Conservation (phyloP, 1,140 invertebrate species). For the Bombus sylvicola region DNA sequence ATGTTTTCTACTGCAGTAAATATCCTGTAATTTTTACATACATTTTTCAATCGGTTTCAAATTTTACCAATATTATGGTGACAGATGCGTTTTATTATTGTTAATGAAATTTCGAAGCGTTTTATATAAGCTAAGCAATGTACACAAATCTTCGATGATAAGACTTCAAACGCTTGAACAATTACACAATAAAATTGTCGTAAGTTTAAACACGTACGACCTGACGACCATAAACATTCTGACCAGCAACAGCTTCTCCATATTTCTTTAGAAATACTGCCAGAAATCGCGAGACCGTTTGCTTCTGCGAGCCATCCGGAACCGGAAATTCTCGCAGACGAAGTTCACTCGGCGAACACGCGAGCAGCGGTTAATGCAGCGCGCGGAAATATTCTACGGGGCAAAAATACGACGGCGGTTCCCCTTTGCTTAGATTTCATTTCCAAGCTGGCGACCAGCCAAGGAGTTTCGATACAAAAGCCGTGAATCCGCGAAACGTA, state of each 20-base stretch:
- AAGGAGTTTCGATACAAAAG: constrained; percentile 38
- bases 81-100: too few species aligned
- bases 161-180: too few species aligned
- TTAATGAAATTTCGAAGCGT: too few species aligned
- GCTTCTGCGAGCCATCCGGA: neutral
- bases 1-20: too few species aligned
- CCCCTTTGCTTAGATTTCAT: constrained; percentile 35
- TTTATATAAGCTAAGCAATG: too few species aligned
- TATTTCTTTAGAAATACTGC: constrained; percentile 10
- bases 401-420: constrained; percentile 17
- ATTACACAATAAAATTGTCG: too few species aligned
- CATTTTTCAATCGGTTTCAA: too few species aligned
- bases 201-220: neutral
- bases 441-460: constrained; percentile 26
- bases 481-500: constrained; percentile 3
- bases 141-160: too few species aligned
- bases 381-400: constrained; percentile 18
- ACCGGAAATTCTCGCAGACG: constrained; percentile 16
- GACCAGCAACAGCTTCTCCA: constrained; percentile 14
- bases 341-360: constrained; percentile 5
- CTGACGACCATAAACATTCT: neutral
- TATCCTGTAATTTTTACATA: too few species aligned
- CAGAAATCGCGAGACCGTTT: neutral
- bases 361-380: constrained; percentile 14
- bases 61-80: too few species aligned